Evolutionary conservation across 2,888 invertebrate species (phyloP).

Genomic region (Xestobium rufovillosum): DNA sequence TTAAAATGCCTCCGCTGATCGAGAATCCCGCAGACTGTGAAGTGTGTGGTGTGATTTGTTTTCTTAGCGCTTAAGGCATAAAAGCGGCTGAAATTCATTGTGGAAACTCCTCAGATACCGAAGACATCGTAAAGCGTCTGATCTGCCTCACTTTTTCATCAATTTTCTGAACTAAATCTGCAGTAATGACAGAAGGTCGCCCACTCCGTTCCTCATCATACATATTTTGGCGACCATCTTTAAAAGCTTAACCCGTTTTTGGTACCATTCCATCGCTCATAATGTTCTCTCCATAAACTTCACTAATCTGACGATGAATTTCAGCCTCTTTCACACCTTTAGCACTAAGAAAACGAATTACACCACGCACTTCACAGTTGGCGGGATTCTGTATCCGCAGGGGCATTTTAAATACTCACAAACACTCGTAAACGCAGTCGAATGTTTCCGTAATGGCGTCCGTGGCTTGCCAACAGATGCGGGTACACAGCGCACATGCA

Average conservation of each 20-base stretch:
- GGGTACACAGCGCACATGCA: slow-evolving; percentile 13
- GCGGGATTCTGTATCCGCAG: slow-evolving; percentile 9
- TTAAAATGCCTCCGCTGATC: slow-evolving; percentile 6
- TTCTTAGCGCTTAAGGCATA: slow-evolving; percentile 20
- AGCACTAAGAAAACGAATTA: slow-evolving; percentile 20
- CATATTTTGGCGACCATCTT: too few species aligned
- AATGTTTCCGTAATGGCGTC: slow-evolving; percentile 1
- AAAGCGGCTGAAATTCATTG: slow-evolving; percentile 22
- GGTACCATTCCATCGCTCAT: slow-evolving; percentile 22
- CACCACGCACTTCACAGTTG: slow-evolving; percentile 12
- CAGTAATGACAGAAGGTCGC: slow-evolving; percentile 6
- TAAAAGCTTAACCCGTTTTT: slow-evolving; percentile 12
- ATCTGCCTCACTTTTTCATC: background rate
- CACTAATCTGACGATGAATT: slow-evolving; percentile 22
- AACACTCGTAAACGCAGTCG: slow-evolving; percentile 2
- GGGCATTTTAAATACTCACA: slow-evolving; percentile 6
- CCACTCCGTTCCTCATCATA: too few species aligned
- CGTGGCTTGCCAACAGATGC: slow-evolving; percentile 10
- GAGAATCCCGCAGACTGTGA: slow-evolving; percentile 12
- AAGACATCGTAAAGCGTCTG: too few species aligned
- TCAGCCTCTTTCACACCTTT: slow-evolving; percentile 19
- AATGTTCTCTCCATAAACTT: slow-evolving; percentile 24
- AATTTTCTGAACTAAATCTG: slow-evolving; percentile 10
- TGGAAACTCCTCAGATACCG: slow-evolving; percentile 21
- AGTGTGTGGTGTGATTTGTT: slow-evolving; percentile 15